These are phyloP conservation scores for Cotesia chilonis DNA, from an alignment of 1,140 invertebrate genomes.

Conservation along the genomic window DNA sequence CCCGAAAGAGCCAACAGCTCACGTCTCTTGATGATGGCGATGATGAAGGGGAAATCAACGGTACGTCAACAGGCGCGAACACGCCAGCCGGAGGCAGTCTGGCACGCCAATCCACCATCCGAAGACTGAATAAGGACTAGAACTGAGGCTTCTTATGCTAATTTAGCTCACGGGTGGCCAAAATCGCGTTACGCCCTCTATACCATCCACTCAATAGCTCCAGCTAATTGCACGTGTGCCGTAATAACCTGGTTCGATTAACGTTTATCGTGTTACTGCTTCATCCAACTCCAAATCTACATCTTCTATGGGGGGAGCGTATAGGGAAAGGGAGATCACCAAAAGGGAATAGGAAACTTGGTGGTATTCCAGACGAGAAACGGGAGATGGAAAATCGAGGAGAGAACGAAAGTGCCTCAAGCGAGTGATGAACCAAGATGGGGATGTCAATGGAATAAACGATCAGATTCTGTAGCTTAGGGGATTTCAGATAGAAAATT, in stretches of 20 bases:
- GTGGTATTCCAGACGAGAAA: not conserved
- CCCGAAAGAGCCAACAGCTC: not conserved
- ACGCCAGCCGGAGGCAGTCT: not conserved
- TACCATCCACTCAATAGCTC: conserved; percentile 8
- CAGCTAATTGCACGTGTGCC: conserved; percentile 39
- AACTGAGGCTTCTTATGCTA: conserved; percentile 39
- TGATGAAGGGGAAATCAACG: not conserved
- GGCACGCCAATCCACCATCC: too few species aligned
- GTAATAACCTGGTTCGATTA: conserved; percentile 33
- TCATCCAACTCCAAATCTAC: too few species aligned
- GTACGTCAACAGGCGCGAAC: conserved; percentile 16
- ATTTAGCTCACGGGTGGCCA: conserved; percentile 45
- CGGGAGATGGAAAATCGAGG: too few species aligned
- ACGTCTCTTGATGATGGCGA: too few species aligned
- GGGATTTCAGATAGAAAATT: not conserved
- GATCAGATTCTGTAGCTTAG: not conserved
- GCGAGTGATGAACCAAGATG: not conserved
- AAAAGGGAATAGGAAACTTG: not conserved
- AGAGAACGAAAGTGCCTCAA: not conserved
- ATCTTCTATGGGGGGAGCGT: too few species aligned
- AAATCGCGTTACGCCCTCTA: conserved; percentile 26
- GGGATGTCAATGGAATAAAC: conserved; percentile 6
- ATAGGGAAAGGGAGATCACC: too few species aligned
- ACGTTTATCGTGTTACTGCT: conserved; percentile 3
- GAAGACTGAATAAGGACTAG: too few species aligned